phyloP scores from a whole-genome alignment of 1,140 invertebrate species.

The Zelostemma sp. region DNA sequence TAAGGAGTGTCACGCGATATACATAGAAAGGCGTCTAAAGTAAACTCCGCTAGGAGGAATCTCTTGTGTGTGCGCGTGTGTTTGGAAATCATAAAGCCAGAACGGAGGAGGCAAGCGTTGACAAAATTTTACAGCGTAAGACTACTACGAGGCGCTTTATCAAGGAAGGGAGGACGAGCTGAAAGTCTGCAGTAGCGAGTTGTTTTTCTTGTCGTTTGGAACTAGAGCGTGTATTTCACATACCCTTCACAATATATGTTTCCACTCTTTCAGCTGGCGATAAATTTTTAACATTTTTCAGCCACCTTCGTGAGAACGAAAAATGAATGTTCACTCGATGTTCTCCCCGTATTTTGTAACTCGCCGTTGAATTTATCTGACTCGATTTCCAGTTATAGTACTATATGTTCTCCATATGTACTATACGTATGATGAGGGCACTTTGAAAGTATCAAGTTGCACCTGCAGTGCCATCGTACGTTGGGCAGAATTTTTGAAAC shows the following conservation, averaged over 20 bases:
- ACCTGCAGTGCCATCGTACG: too few relatives aligned
- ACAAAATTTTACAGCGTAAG: conserved; percentile 22
- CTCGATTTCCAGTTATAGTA: conserved; percentile 13
- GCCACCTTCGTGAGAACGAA: conserved; percentile 18
- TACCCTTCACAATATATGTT: conserved; percentile 14
- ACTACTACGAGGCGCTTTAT: not conserved
- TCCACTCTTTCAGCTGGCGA: conserved; percentile 4
- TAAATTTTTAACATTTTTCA: conserved; percentile 25
- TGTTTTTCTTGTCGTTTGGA: conserved; percentile 20
- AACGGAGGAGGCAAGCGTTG: conserved; percentile 23
- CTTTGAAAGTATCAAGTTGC: too few relatives aligned
- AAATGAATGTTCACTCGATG: conserved; percentile 23
- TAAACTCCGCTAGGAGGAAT: conserved; percentile 4
- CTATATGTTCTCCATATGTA: too few relatives aligned
- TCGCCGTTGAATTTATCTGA: conserved; percentile 28
- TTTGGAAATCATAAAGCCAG: conserved; percentile 31
- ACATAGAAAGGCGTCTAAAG: conserved; percentile 9
- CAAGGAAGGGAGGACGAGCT: not conserved
- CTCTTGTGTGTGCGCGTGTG: conserved; percentile 10
- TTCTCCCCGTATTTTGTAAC: conserved; percentile 21
- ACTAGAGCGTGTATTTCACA: conserved; percentile 17
- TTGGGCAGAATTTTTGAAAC: too few relatives aligned
- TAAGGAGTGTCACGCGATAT: conserved; percentile 1
- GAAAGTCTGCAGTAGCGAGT: conserved; percentile 1
- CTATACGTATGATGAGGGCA: too few relatives aligned